A percentile compares a stretch with the other conserved stretches of the same genome.
These are phyloP conservation scores for Phymastichus coffea DNA, from an alignment of 1,140 invertebrate species.

Conservation along the genomic window DNA sequence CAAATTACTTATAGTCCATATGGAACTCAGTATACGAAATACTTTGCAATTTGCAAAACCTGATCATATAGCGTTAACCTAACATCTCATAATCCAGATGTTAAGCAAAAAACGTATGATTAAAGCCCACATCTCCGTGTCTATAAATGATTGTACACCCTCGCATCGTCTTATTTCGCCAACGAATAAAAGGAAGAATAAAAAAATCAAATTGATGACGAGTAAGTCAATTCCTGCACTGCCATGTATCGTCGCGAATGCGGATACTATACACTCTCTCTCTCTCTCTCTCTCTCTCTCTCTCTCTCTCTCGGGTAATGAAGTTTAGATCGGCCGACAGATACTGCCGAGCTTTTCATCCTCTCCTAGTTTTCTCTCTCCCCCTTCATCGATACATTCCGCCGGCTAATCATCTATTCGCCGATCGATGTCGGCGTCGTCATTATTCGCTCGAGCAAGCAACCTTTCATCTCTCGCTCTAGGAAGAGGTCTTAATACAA, in stretches of 20 bases:
- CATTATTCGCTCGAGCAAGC: slow-evolving; percentile 27
- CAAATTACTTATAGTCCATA: too few relatives aligned
- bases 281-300: too few relatives aligned
- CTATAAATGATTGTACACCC: slow-evolving; percentile 1
- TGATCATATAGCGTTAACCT: too few relatives aligned
- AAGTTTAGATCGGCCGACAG: slow-evolving; percentile 9
- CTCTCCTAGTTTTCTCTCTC: too few relatives aligned
- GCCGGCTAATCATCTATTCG: slow-evolving; percentile 10
- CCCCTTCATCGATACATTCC: not conserved
- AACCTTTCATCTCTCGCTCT: slow-evolving; percentile 19
- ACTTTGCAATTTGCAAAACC: too few relatives aligned
- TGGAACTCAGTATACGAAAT: too few relatives aligned
- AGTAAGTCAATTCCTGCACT: slow-evolving; percentile 17
- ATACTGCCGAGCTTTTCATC: not conserved
- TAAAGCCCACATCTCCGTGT: too few relatives aligned
- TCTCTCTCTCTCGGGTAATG: not conserved
- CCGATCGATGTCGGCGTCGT: slow-evolving; percentile 30
- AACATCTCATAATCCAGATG: too few relatives aligned
- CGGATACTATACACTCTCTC: too few relatives aligned
- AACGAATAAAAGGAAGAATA: not conserved
- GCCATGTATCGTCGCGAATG: not conserved
- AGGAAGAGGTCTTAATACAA: slow-evolving; percentile 33
- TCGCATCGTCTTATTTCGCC: not conserved
- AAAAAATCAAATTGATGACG: not conserved
- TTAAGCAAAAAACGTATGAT: too few relatives aligned